These are phyloP conservation scores for Nematopogon swammerdamellus DNA, from an alignment of 2,888 invertebrate species.

Conservation along the genomic window DNA sequence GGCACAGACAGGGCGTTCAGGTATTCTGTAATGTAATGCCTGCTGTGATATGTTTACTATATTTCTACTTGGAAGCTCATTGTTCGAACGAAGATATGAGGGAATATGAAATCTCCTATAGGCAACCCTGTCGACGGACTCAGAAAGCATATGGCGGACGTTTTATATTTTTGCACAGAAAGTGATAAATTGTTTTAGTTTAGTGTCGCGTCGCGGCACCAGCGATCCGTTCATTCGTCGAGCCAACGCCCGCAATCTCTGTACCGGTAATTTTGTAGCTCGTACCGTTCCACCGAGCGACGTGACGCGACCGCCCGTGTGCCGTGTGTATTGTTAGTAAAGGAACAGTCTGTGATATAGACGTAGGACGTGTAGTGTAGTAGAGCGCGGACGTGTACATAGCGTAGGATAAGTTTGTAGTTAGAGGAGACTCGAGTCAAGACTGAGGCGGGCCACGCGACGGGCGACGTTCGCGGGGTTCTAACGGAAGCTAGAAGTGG, in stretches of 20 bases:
- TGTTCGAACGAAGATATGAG: too few species aligned
- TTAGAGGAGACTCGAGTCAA: neutral
- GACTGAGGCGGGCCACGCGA: neutral
- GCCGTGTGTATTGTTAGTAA: slow-evolving; percentile 50
- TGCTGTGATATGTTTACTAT: too few species aligned
- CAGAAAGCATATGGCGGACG: slow-evolving; percentile 59
- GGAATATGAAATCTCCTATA: too few species aligned
- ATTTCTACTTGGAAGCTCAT: too few species aligned
- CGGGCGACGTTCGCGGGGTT: neutral
- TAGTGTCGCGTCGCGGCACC: slow-evolving; percentile 52
- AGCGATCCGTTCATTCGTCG: slow-evolving; percentile 17
- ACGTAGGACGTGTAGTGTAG: slow-evolving; percentile 18
- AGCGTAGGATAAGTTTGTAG: neutral
- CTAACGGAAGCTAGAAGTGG: neutral
- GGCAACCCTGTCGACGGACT: slow-evolving; percentile 14
- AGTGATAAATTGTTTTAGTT: slow-evolving; percentile 58
- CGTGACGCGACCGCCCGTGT: slow-evolving; percentile 33
- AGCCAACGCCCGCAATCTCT: neutral
- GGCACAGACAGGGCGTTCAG: too few species aligned
- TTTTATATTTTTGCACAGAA: slow-evolving; percentile 58
- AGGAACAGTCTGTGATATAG: slow-evolving; percentile 63
- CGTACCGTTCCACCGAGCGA: neutral
- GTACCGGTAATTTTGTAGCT: neutral
- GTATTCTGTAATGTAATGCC: too few species aligned
- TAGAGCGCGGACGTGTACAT: neutral